These are phyloP conservation scores for Neosalanx taihuensis DNA, from an alignment of 2,797 vertebrate species.

Conservation along the genomic window DNA sequence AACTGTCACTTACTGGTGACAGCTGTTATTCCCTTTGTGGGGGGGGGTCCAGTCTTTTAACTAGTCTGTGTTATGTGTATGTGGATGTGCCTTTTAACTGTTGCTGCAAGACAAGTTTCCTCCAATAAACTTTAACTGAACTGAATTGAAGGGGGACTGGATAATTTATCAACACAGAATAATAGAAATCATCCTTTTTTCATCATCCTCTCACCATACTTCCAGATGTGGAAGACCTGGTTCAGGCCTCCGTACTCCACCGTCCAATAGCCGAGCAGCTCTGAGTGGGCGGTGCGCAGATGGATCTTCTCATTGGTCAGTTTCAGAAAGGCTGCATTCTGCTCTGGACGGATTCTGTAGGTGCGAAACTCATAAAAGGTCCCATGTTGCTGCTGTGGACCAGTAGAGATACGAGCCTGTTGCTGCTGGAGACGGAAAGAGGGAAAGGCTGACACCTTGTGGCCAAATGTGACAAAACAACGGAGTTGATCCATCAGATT, in stretches of 20 bases:
- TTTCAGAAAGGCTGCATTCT: conserved; percentile 80
- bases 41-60: background rate
- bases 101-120: background rate
- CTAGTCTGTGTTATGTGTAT: no score
- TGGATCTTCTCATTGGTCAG: conserved; percentile 77
- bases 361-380: conserved; percentile 89
- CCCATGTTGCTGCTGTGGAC: conserved; percentile 51
- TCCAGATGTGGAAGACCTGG: conserved; percentile 90
- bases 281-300: conserved; percentile 81
- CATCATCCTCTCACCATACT: conserved; percentile 80
- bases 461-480: conserved; percentile 3
- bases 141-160: background rate
- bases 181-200: background rate
- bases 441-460: conserved; percentile 29
- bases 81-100: no score
- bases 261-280: conserved; percentile 87
- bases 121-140: background rate
- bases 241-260: conserved; percentile 86
- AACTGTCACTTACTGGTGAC: no score
- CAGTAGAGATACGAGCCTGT: conserved; percentile 33
- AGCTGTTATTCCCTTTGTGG: background rate
- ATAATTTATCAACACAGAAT: background rate
- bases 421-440: conserved; percentile 37
- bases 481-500: background rate
- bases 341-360: conserved; percentile 80